Conservation (phyloP, 2,888 invertebrate species). For the Ennomos fuscantarius region DNA sequence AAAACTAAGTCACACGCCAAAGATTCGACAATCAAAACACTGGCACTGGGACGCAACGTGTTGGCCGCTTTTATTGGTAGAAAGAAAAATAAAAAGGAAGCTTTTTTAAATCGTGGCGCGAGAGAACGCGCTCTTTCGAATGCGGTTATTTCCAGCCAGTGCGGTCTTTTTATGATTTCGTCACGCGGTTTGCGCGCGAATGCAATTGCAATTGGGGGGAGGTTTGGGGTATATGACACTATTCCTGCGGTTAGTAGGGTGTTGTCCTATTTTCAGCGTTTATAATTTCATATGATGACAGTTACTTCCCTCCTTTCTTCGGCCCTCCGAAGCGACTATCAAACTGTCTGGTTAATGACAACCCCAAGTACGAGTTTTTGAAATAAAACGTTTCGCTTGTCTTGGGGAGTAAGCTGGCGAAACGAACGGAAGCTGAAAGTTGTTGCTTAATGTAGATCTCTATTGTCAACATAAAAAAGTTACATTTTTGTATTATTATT, state of each 20-base stretch:
- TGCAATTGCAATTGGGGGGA: conserved; percentile 58
- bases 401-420: too few species aligned
- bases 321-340: too few species aligned
- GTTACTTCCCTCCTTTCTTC: too few species aligned
- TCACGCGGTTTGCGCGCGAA: conserved; percentile 70
- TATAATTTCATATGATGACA: too few species aligned
- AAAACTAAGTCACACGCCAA: conserved; percentile 81
- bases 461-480: too few species aligned
- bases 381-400: too few species aligned
- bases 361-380: too few species aligned
- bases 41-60: conserved; percentile 79
- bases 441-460: too few species aligned
- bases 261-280: conserved; percentile 18
- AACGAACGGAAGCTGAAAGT: too few species aligned
- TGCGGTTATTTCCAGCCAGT: conserved; percentile 57
- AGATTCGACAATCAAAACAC: conserved; percentile 77
- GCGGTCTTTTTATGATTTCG: conserved; percentile 80
- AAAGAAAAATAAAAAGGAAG: conserved; percentile 39
- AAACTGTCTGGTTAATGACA: too few species aligned
- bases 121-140: conserved; percentile 61
- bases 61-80: conserved; percentile 50
- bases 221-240: conserved; percentile 48
- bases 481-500: too few species aligned
- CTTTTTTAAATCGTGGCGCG: conserved; percentile 57
- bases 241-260: conserved; percentile 41